These are phyloP conservation scores for Phoeniculus purpureus DNA, from an alignment of 2,797 vertebrate genomes.

Conservation along the genomic window DNA sequence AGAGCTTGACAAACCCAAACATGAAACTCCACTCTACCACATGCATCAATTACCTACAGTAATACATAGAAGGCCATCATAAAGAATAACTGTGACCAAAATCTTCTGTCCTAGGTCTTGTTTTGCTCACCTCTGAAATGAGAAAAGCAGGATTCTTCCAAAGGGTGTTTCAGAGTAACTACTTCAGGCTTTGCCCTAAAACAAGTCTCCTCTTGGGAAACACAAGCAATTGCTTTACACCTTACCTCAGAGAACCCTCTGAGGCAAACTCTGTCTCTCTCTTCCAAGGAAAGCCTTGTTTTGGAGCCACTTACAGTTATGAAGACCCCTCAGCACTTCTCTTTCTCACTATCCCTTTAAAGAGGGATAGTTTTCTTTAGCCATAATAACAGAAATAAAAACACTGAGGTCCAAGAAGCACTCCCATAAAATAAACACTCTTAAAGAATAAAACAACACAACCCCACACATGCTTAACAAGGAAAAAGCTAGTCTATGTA, in stretches of 20 bases:
- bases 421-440: background rate
- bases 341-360: background rate
- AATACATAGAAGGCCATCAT: background rate
- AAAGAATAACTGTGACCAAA: background rate
- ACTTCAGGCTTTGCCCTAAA: background rate
- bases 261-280: background rate
- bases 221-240: background rate
- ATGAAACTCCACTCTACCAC: background rate
- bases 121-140: background rate
- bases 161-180: background rate
- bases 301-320: background rate
- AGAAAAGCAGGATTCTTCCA: background rate
- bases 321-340: background rate
- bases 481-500: background rate
- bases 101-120: background rate
- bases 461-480: background rate
- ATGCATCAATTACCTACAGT: background rate
- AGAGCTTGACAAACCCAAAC: background rate
- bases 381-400: background rate
- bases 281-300: background rate
- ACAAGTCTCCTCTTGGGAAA: background rate
- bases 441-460: background rate
- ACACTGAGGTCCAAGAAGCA: background rate
- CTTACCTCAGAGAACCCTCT: background rate
- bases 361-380: background rate